Conservation (phyloP, 2,797 vertebrate species). For the Peromyscus attwateri region DNA sequence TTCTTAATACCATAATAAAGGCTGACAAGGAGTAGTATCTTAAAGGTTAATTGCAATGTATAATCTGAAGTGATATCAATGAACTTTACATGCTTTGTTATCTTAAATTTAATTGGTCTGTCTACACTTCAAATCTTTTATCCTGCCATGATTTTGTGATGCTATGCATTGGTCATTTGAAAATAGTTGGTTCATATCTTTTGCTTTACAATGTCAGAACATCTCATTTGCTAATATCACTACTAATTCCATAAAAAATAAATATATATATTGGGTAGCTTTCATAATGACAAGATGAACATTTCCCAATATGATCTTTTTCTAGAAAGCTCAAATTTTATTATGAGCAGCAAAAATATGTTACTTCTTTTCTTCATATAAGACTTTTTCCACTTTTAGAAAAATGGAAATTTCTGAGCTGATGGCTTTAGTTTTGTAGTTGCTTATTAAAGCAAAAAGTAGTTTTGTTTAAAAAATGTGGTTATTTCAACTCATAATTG, state of each 20-base stretch:
- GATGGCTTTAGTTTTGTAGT: not conserved
- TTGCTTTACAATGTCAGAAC: conserved; percentile 8
- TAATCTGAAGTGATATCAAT: conserved; percentile 12
- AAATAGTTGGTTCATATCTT: not conserved
- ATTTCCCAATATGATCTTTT: not conserved
- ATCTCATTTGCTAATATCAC: not conserved
- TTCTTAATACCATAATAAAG: conserved; percentile 18
- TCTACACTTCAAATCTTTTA: conserved; percentile 1
- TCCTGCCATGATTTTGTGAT: not conserved
- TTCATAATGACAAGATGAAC: not conserved
- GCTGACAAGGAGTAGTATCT: not conserved
- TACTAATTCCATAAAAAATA: not conserved
- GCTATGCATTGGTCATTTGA: not conserved
- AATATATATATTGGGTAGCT: not conserved
- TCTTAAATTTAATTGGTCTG: conserved; percentile 48
- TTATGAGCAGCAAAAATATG: not conserved
- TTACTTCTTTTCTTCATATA: not conserved
- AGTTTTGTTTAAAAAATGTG: not conserved
- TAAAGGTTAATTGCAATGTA: conserved; percentile 52
- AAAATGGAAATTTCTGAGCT: not conserved
- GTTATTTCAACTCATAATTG: not conserved
- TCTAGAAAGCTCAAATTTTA: not conserved
- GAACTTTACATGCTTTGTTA: conserved; percentile 27
- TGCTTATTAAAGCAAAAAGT: not conserved
- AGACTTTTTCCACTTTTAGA: not conserved